phyloP scores from a whole-genome alignment of 64 coral and sea anemone genomes.

The Montipora sp. region DNA sequence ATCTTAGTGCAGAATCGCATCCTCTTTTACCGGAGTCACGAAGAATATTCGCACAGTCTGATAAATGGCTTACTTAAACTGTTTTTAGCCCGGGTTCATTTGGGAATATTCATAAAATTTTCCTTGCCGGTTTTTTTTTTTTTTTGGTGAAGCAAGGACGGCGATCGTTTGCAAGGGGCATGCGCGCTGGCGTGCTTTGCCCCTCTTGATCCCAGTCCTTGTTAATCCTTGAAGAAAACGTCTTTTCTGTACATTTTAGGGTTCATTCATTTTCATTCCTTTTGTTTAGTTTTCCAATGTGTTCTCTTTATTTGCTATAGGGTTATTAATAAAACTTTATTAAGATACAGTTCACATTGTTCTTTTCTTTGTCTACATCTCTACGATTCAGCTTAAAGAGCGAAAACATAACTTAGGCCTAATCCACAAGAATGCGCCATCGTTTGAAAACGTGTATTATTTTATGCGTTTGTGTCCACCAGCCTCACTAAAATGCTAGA shows the following conservation, averaged over 20 bases:
- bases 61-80: neutral
- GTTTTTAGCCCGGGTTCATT: neutral
- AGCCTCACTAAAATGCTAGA: too few species aligned
- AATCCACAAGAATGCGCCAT: too few species aligned
- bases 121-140: neutral
- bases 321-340: neutral
- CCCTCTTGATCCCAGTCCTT: neutral
- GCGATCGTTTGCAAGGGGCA: constrained; percentile 4
- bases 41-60: too few species aligned
- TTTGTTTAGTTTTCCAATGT: neutral
- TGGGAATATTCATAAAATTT: neutral
- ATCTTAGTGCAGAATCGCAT: neutral
- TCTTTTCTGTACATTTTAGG: neutral
- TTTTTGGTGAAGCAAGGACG: neutral
- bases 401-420: too few species aligned
- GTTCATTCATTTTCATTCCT: neutral
- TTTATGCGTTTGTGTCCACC: too few species aligned
- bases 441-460: too few species aligned
- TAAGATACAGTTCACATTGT: neutral
- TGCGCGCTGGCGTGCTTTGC: constrained; percentile 18
- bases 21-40: too few species aligned
- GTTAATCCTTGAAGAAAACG: neutral
- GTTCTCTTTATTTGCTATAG: neutral
- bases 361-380: neutral
- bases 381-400: neutral